Evolutionary conservation across 2,888 invertebrate genomes (phyloP).

Genomic region (Lysandra coridon): DNA sequence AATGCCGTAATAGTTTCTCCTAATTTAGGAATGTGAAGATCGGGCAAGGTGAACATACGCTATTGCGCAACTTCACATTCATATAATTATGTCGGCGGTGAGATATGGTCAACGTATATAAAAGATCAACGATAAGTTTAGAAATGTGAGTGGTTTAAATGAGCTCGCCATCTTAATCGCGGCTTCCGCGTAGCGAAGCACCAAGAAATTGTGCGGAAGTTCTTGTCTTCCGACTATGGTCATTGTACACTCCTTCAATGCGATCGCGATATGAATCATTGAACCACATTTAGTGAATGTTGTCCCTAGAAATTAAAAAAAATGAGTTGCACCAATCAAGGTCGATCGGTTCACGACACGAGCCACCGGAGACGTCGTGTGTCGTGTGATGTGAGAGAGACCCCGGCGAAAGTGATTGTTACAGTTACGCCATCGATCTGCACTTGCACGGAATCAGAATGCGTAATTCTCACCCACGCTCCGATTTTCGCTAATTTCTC

Average conservation of each 20-base stretch:
- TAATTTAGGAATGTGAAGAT: slow-evolving; percentile 10
- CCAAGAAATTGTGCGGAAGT: slow-evolving; percentile 63
- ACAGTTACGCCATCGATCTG: slow-evolving; percentile 67
- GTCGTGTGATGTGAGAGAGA: slow-evolving; percentile 44
- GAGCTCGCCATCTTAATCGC: slow-evolving; percentile 46
- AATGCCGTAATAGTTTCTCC: neutral
- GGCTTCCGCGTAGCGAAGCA: slow-evolving; percentile 52
- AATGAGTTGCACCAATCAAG: slow-evolving; percentile 16
- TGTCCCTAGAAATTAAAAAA: slow-evolving; percentile 24
- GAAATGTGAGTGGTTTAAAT: slow-evolving; percentile 9
- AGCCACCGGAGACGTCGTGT: neutral
- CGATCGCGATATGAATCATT: slow-evolving; percentile 53
- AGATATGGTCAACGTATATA: neutral
- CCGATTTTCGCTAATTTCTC: slow-evolving; percentile 70
- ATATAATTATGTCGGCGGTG: slow-evolving; percentile 15
- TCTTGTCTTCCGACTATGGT: slow-evolving; percentile 53
- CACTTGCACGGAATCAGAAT: slow-evolving; percentile 61
- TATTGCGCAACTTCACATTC: neutral
- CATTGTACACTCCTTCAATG: slow-evolving; percentile 53
- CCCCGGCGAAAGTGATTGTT: slow-evolving; percentile 68
- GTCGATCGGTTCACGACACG: slow-evolving; percentile 16
- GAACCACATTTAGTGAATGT: slow-evolving; percentile 41
- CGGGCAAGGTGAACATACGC: neutral
- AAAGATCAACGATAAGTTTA: slow-evolving; percentile 22
- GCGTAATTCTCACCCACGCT: slow-evolving; percentile 72